phyloP scores from a whole-genome alignment of 1,140 invertebrate genomes.

The Druon quercuslanigerum region DNA sequence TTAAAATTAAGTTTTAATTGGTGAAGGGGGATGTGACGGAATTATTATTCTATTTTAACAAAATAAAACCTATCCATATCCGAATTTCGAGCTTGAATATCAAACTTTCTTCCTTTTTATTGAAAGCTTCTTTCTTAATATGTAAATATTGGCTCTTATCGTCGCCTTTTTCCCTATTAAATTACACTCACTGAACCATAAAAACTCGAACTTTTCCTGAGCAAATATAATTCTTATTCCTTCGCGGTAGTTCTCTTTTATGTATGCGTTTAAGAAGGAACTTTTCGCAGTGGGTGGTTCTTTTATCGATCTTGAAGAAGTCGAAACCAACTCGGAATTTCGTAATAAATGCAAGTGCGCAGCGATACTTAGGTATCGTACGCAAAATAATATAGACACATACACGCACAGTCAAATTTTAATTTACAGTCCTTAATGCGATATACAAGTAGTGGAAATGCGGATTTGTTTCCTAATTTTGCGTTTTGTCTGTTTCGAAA shows the following conservation, averaged over 20 bases:
- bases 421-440: constrained; percentile 61
- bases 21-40: too few relatives aligned
- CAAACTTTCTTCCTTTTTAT: background rate
- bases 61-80: too few relatives aligned
- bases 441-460: constrained; percentile 63
- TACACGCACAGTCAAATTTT: constrained; percentile 67
- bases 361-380: constrained; percentile 47
- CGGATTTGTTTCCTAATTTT: constrained; percentile 35
- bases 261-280: background rate
- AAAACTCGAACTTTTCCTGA: background rate
- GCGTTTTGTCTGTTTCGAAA: background rate
- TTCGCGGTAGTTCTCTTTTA: background rate
- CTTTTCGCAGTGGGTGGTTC: background rate
- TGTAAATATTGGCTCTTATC: background rate
- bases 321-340: constrained; percentile 34
- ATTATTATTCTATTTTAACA: too few relatives aligned
- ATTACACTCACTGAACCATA: background rate
- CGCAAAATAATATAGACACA: constrained; percentile 63
- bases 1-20: too few relatives aligned
- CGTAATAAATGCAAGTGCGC: constrained; percentile 44
- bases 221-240: background rate
- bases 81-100: too few relatives aligned
- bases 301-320: background rate
- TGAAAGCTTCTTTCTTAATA: background rate
- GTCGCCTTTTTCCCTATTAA: background rate